A percentile compares a stretch with the other conserved stretches of the same genome.
phyloP scores from a whole-genome alignment of 1,140 invertebrate species.

The Cecropterus lyciades region DNA sequence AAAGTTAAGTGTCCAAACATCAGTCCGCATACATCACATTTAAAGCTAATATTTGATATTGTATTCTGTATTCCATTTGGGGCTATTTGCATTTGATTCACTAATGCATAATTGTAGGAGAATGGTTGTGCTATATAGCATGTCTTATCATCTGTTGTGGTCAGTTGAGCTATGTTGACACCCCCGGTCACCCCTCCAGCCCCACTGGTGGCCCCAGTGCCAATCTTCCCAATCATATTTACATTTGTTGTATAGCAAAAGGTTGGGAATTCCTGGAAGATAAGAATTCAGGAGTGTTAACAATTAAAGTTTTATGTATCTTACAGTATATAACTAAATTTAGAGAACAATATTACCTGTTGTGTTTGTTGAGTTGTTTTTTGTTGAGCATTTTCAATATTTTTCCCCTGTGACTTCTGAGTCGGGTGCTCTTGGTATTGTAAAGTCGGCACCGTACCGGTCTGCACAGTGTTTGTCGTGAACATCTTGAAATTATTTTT shows the following conservation, averaged over 20 bases:
- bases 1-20: conserved; percentile 92
- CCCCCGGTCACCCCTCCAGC: conserved; percentile 81
- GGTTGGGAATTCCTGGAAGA: conserved; percentile 86
- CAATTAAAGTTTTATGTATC: too few relatives aligned
- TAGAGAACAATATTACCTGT: conserved; percentile 43
- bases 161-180: conserved; percentile 87
- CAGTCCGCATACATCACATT: conserved; percentile 93
- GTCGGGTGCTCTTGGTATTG: conserved; percentile 81
- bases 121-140: conserved; percentile 90
- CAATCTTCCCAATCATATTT: conserved; percentile 87
- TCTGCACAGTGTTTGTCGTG: conserved; percentile 80
- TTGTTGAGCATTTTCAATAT: conserved; percentile 81
- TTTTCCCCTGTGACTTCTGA: conserved; percentile 81
- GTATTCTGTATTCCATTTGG: conserved; percentile 86
- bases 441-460: conserved; percentile 78
- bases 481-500: conserved; percentile 67
- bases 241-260: conserved; percentile 89
- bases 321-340: not conserved
- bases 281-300: too few relatives aligned
- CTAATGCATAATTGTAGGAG: conserved; percentile 88
- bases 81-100: conserved; percentile 87
- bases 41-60: conserved; percentile 92
- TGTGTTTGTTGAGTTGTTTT: conserved; percentile 77
- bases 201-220: conserved; percentile 73
- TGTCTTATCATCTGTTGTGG: conserved; percentile 86